These are phyloP conservation scores for Spizaetus ornatus DNA, from an alignment of 2,113 vertebrate species.

Conservation along the genomic window DNA sequence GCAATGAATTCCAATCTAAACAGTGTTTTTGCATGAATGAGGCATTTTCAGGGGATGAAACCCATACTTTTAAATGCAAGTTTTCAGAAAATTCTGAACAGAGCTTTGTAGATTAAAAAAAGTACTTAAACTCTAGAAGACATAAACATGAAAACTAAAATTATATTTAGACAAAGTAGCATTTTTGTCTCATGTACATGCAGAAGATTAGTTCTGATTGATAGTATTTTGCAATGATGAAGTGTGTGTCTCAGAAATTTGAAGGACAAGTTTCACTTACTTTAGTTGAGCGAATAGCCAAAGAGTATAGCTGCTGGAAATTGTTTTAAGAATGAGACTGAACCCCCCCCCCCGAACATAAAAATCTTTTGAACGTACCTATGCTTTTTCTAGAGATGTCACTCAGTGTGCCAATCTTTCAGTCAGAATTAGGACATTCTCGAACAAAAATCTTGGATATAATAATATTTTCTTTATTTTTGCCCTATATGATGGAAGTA, in stretches of 20 bases:
- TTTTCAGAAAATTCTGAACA: neutral
- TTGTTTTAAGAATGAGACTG: neutral
- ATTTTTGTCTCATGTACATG: neutral
- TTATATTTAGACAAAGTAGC: neutral
- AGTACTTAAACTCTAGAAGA: neutral
- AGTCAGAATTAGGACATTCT: neutral
- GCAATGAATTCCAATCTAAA: neutral
- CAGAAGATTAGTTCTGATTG: neutral
- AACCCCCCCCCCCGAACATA: fast-evolving
- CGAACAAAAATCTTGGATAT: neutral
- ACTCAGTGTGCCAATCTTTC: neutral
- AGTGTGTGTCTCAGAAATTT: neutral
- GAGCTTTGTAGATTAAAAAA: neutral
- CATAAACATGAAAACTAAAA: neutral
- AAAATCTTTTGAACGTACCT: neutral
- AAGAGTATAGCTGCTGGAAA: neutral
- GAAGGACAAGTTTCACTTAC: neutral
- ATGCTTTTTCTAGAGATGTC: neutral
- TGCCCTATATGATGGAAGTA: neutral
- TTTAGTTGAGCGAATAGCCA: neutral
- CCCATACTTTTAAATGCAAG: neutral
- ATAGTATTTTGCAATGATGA: neutral
- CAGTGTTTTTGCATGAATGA: neutral
- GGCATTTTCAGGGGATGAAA: neutral
- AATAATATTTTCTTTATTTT: neutral